phyloP scores from a whole-genome alignment of 1,140 invertebrate genomes.

The Drosophila gunungcola region DNA sequence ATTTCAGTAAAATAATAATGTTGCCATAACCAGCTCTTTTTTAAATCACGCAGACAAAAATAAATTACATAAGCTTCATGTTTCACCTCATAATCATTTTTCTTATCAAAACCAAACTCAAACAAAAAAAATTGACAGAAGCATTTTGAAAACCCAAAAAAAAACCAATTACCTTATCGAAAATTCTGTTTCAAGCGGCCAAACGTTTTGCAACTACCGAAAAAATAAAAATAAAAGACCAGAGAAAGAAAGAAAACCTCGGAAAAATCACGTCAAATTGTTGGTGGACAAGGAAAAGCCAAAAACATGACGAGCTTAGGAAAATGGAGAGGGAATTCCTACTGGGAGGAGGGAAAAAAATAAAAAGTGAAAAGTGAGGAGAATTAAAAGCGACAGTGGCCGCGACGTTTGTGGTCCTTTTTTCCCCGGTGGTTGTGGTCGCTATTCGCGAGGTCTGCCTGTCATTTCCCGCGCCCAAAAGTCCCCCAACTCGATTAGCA shows the following conservation, averaged over 20 bases:
- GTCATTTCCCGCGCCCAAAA: constrained; percentile 21
- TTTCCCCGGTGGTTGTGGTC: constrained; percentile 53
- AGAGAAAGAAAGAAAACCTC: constrained; percentile 53
- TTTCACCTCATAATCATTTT: not conserved
- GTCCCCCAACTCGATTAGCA: constrained; percentile 73
- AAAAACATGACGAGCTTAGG: constrained; percentile 44
- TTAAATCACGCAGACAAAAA: too few relatives aligned
- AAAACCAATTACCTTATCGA: constrained; percentile 28
- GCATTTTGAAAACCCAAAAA: constrained; percentile 8
- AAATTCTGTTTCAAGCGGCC: constrained; percentile 70
- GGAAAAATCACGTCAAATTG: constrained; percentile 58
- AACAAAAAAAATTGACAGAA: constrained; percentile 1
- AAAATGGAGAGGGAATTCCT: constrained; percentile 7
- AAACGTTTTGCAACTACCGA: constrained; percentile 43
- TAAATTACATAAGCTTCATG: too few relatives aligned
- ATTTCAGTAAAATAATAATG: not conserved
- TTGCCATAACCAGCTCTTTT: not conserved
- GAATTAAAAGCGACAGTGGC: constrained; percentile 76
- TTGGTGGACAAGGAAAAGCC: constrained; percentile 24
- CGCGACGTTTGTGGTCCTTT: constrained; percentile 68
- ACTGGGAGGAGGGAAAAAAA: not conserved
- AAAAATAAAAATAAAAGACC: constrained; percentile 8
- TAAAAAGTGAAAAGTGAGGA: constrained; percentile 56
- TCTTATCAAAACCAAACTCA: not conserved
- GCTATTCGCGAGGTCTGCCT: constrained; percentile 42